These are phyloP conservation scores for Poicephalus meyeri DNA, from an alignment of 2,113 vertebrate genomes.

Conservation along the genomic window DNA sequence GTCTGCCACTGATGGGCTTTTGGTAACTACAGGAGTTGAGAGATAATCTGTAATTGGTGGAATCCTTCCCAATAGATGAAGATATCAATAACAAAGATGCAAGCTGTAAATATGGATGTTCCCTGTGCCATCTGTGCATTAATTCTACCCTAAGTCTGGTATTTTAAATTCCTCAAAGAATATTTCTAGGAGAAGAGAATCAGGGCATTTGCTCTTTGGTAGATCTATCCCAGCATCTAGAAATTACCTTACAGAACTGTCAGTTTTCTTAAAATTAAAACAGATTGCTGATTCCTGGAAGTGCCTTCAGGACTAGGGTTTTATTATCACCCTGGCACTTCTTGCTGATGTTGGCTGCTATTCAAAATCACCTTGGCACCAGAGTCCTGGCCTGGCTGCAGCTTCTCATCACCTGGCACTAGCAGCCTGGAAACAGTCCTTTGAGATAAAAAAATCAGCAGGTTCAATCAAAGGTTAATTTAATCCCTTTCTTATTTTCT, in stretches of 20 bases:
- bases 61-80: not conserved
- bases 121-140: not conserved
- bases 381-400: constrained; percentile 1
- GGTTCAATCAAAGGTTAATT: too few species aligned
- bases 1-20: not conserved
- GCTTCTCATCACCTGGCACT: constrained; percentile 64
- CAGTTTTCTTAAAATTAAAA: constrained; percentile 54
- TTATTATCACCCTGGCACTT: constrained; percentile 55
- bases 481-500: too few species aligned
- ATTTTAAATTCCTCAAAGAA: not conserved
- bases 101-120: not conserved
- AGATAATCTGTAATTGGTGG: not conserved
- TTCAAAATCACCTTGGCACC: constrained; percentile 63
- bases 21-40: not conserved
- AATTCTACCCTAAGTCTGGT: not conserved
- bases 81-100: not conserved
- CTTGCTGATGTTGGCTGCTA: constrained; percentile 11
- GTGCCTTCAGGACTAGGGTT: not conserved
- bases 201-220: not conserved
- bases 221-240: not conserved
- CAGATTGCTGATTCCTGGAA: constrained; percentile 10
- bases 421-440: constrained; percentile 32
- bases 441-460: too few species aligned
- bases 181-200: not conserved
- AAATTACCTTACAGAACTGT: constrained; percentile 2